Percentiles rank a stretch among this genome's conserved stretches.
phyloP scores from a whole-genome alignment of 1,140 invertebrate genomes.

The Ptiloglossa arizonensis region DNA sequence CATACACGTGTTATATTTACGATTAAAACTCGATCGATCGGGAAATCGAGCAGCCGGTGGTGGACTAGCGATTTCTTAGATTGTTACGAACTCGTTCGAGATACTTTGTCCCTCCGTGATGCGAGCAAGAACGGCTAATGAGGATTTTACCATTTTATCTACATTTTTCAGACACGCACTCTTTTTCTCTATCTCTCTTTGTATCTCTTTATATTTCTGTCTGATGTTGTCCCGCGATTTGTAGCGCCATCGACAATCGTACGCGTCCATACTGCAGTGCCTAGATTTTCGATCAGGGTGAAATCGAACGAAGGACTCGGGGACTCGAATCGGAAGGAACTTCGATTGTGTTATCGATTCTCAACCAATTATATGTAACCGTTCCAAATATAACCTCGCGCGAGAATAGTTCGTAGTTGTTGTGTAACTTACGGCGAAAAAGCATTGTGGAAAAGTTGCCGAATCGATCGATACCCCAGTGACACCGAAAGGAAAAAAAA shows the following conservation, averaged over 20 bases:
- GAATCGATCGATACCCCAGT: too few relatives aligned
- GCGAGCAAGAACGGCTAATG: conserved; percentile 26
- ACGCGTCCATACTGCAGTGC: conserved; percentile 26
- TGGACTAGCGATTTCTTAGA: conserved; percentile 49
- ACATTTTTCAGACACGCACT: conserved; percentile 55
- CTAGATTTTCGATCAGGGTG: conserved; percentile 24
- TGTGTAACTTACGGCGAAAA: too few relatives aligned
- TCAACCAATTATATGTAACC: neutral
- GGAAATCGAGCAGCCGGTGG: conserved; percentile 25
- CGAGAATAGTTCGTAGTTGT: too few relatives aligned
- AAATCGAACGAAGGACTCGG: too few relatives aligned
- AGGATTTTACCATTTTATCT: conserved; percentile 52
- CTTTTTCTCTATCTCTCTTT: conserved; percentile 52
- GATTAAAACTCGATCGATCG: conserved; percentile 13
- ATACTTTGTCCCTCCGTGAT: conserved; percentile 42
- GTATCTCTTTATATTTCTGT: conserved; percentile 51
- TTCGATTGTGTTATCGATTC: conserved; percentile 21
- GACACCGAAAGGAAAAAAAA: too few relatives aligned
- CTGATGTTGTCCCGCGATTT: conserved; percentile 29
- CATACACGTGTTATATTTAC: too few relatives aligned
- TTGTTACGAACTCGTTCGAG: conserved; percentile 48
- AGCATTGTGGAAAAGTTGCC: too few relatives aligned
- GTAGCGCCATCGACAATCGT: conserved; percentile 33
- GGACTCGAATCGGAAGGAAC: neutral
- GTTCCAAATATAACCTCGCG: too few relatives aligned